A percentile compares a stretch with the other conserved stretches of the same genome.
Conservation (phyloP, 2,113 vertebrate genomes). For the Girardinichthys multiradiatus region DNA sequence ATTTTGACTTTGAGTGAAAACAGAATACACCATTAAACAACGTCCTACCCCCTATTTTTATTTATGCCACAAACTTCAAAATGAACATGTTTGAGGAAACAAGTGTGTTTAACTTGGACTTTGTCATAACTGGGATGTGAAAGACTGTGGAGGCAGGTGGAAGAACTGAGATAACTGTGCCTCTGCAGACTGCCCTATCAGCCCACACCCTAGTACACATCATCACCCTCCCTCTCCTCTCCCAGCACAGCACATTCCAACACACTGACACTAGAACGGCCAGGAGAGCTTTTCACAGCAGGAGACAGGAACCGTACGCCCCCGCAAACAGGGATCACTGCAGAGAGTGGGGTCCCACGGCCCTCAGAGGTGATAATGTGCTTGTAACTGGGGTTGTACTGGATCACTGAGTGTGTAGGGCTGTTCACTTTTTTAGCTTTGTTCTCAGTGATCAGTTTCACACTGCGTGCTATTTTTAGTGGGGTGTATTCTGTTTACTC, state of each 20-base stretch:
- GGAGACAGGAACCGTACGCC: constrained; percentile 22
- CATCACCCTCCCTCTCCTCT: constrained; percentile 34
- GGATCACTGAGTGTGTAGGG: constrained; percentile 2
- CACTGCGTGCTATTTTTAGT: not conserved
- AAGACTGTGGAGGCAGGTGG: constrained; percentile 2
- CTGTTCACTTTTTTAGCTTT: not conserved
- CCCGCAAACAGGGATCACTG: constrained; percentile 50
- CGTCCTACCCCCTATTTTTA: too few species aligned
- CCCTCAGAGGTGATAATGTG: constrained; percentile 25
- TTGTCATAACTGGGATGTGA: not conserved
- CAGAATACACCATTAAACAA: too few species aligned
- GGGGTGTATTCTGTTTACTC: not conserved
- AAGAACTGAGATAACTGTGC: not conserved
- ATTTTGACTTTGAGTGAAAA: too few species aligned
- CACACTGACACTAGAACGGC: constrained; percentile 72
- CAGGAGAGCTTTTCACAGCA: constrained; percentile 45
- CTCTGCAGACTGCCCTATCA: constrained; percentile 19
- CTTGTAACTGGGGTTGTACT: constrained; percentile 5
- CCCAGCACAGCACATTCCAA: constrained; percentile 78
- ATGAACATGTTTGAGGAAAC: too few species aligned
- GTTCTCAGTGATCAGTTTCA: not conserved
- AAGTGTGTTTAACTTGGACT: too few species aligned
- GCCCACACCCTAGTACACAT: not conserved
- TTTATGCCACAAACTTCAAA: too few species aligned
- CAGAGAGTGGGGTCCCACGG: constrained; percentile 12